Evolutionary conservation across 1,140 invertebrate genomes (phyloP).

Genomic region (Scaptomyza montana): DNA sequence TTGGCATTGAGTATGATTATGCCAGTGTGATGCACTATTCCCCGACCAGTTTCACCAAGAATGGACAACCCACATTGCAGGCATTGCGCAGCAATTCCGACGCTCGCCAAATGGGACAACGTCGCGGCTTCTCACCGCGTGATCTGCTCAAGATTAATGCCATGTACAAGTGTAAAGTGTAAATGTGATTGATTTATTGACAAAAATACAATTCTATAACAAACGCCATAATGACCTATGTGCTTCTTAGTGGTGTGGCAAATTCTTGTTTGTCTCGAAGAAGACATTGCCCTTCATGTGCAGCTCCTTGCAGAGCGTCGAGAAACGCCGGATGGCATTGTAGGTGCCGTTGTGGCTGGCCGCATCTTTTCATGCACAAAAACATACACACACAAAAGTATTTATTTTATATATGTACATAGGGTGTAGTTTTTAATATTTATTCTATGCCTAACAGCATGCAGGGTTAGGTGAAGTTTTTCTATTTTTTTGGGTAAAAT

Average conservation of each 20-base stretch:
- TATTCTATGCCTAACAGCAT: slow-evolving; percentile 38
- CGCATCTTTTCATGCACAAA: slow-evolving; percentile 54
- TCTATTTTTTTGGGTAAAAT: not conserved
- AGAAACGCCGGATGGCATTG: slow-evolving; percentile 77
- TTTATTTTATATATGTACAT: slow-evolving; percentile 39
- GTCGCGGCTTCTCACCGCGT: slow-evolving; percentile 88
- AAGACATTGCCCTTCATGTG: slow-evolving; percentile 77
- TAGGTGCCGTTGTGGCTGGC: slow-evolving; percentile 51
- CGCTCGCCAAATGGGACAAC: slow-evolving; percentile 86
- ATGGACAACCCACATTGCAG: slow-evolving; percentile 88
- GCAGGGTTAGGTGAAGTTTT: slow-evolving; percentile 33
- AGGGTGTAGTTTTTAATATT: not conserved
- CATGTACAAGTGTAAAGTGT: slow-evolving; percentile 88
- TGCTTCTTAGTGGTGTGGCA: slow-evolving; percentile 62
- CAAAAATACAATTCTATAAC: slow-evolving; percentile 52
- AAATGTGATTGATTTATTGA: slow-evolving; percentile 32
- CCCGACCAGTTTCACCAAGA: slow-evolving; percentile 88
- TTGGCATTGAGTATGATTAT: slow-evolving; percentile 90
- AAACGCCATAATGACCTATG: slow-evolving; percentile 17
- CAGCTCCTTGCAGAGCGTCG: slow-evolving; percentile 81
- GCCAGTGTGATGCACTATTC: slow-evolving; percentile 93
- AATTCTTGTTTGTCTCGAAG: slow-evolving; percentile 78
- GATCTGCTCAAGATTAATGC: slow-evolving; percentile 89
- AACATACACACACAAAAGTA: slow-evolving; percentile 53
- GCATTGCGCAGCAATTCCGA: slow-evolving; percentile 71